Evolutionary conservation across 92 coral and sea anemone genomes (phyloP), one percentile per base, ranked within the genome.

Genomic region (Epizoanthus rinbou): DNA sequence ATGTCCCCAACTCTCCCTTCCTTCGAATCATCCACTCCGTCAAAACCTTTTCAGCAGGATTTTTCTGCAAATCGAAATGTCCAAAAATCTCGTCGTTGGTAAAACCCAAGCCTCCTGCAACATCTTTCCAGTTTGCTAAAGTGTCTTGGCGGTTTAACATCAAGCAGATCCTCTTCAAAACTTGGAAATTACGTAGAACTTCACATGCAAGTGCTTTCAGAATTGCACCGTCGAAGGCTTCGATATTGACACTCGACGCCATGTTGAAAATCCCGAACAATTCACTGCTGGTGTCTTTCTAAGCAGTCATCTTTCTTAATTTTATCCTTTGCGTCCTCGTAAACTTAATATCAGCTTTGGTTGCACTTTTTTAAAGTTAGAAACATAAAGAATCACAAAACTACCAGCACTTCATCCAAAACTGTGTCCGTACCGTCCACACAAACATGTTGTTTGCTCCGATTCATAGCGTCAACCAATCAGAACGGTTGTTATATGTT

Each of bases 81-180:
- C 82, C 82, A 19, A 78, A 78, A 41, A 78, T 78, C 31, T 78
- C 69, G 18, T 62, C 71, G 60, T 37, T 78, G 3, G 82, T 78
- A 78, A 78, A 78, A 1, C 54, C 82, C 17, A 78, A 78, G 2
- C 56, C 66, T 1, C 82, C 82, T 10, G 82, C 82, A 9, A 78
- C 70, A 78, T 78, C 82, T 78, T 78, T 78, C 82, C 82, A 78
- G 82, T 78, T 78, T 11, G 59, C 18, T 19, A 78, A 35, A 19
- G 82, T 22, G 23, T 78, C 82, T 23, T 78, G 37, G 70, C 82
- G 82, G 25, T 78, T 78, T 78, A 78, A n/a, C 39, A 78, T 78
- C 33, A 78, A 57, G 8, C 82, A 78, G 57, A 78, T 78, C 52
- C 25, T 62, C 82, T 78, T 78, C 56, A 78, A 22, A 0, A 63